Evolutionary conservation across 2,888 invertebrate species (phyloP), one percentile per base, ranked within the genome.

Genomic region (Proisotoma minuta): DNA sequence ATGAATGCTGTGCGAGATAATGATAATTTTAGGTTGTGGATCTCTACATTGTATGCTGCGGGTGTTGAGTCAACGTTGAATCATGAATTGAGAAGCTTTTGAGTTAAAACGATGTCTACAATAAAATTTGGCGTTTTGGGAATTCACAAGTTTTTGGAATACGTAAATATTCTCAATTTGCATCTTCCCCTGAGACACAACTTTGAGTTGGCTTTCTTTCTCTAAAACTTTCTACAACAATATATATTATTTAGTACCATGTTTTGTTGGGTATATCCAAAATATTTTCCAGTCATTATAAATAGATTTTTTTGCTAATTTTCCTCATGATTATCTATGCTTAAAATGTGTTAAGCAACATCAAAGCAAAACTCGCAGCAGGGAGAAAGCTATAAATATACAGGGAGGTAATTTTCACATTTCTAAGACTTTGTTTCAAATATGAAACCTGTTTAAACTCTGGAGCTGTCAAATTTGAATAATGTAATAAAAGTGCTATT

Each of bases 401-500:
- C n/a, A n/a, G n/a, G n/a, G n/a, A n/a, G n/a, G n/a, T n/a, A n/a
- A n/a, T n/a, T n/a, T n/a, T n/a, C n/a, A n/a, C 18, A 18, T 43
- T 43, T 43, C 43, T 43, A 43, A 43, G 10, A n/a, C 15, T 43
- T 43, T 43, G 4, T 12, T 18, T 43, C 43, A 20, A n/a, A 12
- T 43, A 18, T 4, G 4, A 43, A 20, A 4, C 43, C 20, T 20
- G 20, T 20, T 43, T 20, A n/a, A n/a, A 5, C 18, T n/a, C 18
- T n/a, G 5, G 20, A 43, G 57, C 48, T 50, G 57, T 29, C 39
- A 52, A 62, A 71, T 72, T 70, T 72, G 70, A 72, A 72, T 72
- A 72, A 72, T 70, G 66, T 66, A 70, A 72, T 70, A 70, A 60
- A 57, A 63, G 50, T 63, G 63, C 65, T 65, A 57, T 61, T 63